Evolutionary conservation across 1,140 invertebrate genomes (phyloP).

Genomic region (Drosophila ironensis): DNA sequence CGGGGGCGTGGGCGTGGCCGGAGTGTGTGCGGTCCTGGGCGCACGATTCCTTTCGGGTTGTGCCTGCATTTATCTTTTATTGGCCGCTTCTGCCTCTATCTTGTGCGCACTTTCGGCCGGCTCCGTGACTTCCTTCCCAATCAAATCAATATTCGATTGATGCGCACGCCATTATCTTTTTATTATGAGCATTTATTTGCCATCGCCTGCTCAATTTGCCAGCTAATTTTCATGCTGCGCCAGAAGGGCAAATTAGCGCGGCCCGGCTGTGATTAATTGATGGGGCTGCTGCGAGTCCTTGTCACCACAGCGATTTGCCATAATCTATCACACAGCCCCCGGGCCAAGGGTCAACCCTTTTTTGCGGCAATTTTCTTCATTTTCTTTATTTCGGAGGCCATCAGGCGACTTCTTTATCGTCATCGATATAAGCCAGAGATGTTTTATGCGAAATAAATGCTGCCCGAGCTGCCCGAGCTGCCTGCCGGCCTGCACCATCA

Average conservation of each 20-base stretch:
- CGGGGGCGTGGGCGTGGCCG: too few relatives aligned
- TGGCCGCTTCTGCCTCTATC: conserved; percentile 39
- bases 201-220: conserved; percentile 35
- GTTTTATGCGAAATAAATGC: conserved; percentile 68
- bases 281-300: conserved; percentile 22
- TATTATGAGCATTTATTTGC: conserved; percentile 78
- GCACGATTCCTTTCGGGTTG: conserved; percentile 20
- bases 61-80: conserved; percentile 76
- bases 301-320: conserved; percentile 38
- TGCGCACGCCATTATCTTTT: conserved; percentile 78
- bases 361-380: conserved; percentile 2
- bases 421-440: conserved; percentile 53
- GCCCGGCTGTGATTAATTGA: conserved; percentile 62
- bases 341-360: conserved; percentile 9
- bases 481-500: conserved; percentile 46
- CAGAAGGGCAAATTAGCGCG: conserved; percentile 46
- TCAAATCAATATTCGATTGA: conserved; percentile 80
- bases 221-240: conserved; percentile 40
- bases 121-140: conserved; percentile 31
- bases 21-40: conserved; percentile 38
- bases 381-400: conserved; percentile 8
- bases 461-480: conserved; percentile 38
- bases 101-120: background rate
- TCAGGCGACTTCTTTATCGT: conserved; percentile 55
- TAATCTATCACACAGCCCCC: conserved; percentile 25